Evolutionary conservation across 2,888 invertebrate species (phyloP), one percentile per base, ranked within the genome.

Genomic region (Calameuta idolon): DNA sequence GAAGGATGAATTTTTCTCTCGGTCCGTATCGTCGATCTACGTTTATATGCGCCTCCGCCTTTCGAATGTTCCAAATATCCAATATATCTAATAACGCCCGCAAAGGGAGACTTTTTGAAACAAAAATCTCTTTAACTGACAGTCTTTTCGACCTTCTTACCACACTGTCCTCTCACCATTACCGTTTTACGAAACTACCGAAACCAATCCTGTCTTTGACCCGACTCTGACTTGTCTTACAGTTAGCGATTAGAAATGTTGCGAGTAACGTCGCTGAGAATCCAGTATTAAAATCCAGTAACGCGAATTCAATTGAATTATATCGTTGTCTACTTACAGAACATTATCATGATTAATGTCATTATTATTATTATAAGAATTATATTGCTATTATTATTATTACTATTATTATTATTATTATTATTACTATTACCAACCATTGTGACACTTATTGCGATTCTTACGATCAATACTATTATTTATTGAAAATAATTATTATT

Each of bases 241-340:
- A 55, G 55, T 55, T 55, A 55, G 55, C 55, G 23, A 55, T 55
- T 55, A 55, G 55, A 55, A 55, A 23, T 55, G 55, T 55, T 55
- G 55, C 55, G 55, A 55, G 5, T 55, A 55, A 55, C 55, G 74
- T 35, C 33, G 73, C 34, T 55, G 75, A 75, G 75, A 77, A 75
- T 75, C 77, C 77, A 77, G 77, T 77, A 77, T 77, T 55, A 55
- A 55, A 15, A 55, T 55, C 23, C 55, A 55, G 55, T 55, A 55
- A 55, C 5, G 9, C 55, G 55, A 55, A 55, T 55, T 55, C 55
- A 55, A 55, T 55, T 55, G 9, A 55, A 55, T 23, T 77, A 77
- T 69, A 77, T 77, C 69, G 75, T 77, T 77, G 77, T 77, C 77
- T 77, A 77, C 34, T 75, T 77, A 75, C 74, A 75, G 69, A 77